Conservation (phyloP, 2,888 invertebrate genomes). For the Colostygia pectinataria region DNA sequence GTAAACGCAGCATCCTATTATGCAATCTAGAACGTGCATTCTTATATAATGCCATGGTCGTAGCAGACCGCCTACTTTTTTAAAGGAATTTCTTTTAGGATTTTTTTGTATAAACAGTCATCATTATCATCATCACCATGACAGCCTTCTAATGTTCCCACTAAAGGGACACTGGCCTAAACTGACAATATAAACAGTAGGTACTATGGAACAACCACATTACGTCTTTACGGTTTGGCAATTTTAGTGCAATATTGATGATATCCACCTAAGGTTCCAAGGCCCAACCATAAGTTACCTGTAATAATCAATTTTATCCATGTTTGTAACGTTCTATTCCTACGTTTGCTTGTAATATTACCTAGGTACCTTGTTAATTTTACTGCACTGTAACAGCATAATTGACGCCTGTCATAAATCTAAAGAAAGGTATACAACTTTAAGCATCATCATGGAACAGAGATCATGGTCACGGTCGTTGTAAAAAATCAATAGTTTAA, state of each 20-base stretch:
- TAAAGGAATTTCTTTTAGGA: conserved; percentile 7
- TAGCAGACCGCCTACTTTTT: not conserved
- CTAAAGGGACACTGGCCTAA: too few relatives aligned
- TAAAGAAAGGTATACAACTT: conserved; percentile 38
- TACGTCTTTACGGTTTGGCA: conserved; percentile 7
- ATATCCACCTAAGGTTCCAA: too few relatives aligned
- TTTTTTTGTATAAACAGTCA: not conserved
- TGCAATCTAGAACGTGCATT: conserved; percentile 13
- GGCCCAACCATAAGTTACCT: too few relatives aligned
- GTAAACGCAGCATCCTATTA: conserved; percentile 21
- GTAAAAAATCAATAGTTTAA: conserved; percentile 47
- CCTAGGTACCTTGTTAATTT: not conserved
- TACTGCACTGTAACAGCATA: not conserved
- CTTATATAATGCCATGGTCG: conserved; percentile 14
- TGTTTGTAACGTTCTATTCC: too few relatives aligned
- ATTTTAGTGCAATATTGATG: conserved; percentile 14
- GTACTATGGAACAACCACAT: conserved; percentile 3
- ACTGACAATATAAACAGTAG: too few relatives aligned
- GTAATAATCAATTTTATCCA: too few relatives aligned
- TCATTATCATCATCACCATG: too few relatives aligned
- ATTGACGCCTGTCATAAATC: conserved; percentile 13
- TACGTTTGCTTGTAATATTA: too few relatives aligned
- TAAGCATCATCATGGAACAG: too few relatives aligned
- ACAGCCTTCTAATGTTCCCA: too few relatives aligned
- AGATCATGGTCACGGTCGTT: conserved; percentile 63